Evolutionary conservation across 2,888 invertebrate species (phyloP), one percentile per base, ranked within the genome.

Genomic region (Drosophila testacea): DNA sequence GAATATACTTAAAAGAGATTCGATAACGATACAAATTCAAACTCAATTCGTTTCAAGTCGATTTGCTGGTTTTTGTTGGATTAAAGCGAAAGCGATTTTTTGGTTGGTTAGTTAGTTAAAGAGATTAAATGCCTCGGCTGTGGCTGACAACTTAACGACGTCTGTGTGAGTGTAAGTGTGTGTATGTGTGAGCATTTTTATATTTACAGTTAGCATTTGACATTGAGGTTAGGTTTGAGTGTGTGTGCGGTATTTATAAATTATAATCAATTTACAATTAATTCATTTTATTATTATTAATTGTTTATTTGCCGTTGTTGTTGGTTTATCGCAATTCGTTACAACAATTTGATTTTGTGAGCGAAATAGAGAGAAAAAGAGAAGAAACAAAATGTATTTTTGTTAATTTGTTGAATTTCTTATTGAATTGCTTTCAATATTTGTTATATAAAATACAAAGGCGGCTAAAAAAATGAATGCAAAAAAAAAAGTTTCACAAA

Each of bases 131-230:
- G 79, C 74, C 81, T 68, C 67, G 67, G 52, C 61, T 66, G 72
- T 62, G 67, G 71, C 76, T 81, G 72, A 79, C 63, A 75, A 79
- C 66, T 85, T 85, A 85, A 73, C 84, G 84, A 81, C 84, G 84
- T 73, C 84, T 85, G 84, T 52, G 38, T 46, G 50, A 30, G 30
- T 34, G 44, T 32, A 16, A 16, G 16, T 16, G 38, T 60, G 39
- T 34, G 27, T 39, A 39, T 36, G 54, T 13, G 44, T 22, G 59
- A 6, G 42, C 10, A 27, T 36, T 44, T 30, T 4, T 4, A n/a
- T 44, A 36, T 55, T 55, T 56, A 55, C 55, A 57, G 46, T 57
- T 56, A 34, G 46, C 56, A 56, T 46, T 44, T 34, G 32, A 56
- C 32, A 56, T 56, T 44, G 56, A 46, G 36, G 47, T 56, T 56